Evolutionary conservation across 2,888 invertebrate genomes (phyloP).

Genomic region (Heteromurus nitidus): DNA sequence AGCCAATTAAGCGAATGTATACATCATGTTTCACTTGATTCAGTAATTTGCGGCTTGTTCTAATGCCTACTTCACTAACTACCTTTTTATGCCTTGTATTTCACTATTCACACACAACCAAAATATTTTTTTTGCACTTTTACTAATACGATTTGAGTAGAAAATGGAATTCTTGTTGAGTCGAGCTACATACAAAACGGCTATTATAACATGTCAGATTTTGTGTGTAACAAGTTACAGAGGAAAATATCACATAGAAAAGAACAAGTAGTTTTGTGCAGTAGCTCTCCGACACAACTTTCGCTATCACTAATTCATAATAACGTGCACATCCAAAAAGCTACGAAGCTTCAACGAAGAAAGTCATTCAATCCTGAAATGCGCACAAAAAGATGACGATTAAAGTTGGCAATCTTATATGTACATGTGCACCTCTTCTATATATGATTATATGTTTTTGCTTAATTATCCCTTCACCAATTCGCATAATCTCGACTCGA

Average conservation of each 20-base stretch:
- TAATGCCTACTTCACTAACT: not conserved
- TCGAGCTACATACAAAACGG: not conserved
- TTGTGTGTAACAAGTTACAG: conserved; percentile 24
- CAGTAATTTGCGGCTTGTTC: not conserved
- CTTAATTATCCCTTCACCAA: not conserved
- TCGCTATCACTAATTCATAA: conserved; percentile 44
- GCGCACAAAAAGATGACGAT: not conserved
- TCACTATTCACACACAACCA: not conserved
- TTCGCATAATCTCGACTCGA: not conserved
- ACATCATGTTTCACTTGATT: not conserved
- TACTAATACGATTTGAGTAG: not conserved
- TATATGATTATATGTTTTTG: not conserved
- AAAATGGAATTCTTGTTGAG: not conserved
- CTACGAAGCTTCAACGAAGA: conserved; percentile 5
- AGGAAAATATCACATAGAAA: not conserved
- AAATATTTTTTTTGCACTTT: not conserved
- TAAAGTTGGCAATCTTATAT: not conserved
- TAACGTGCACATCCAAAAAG: not conserved
- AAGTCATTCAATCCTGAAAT: conserved; percentile 5
- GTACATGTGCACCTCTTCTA: not conserved
- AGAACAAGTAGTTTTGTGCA: not conserved
- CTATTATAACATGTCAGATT: not conserved
- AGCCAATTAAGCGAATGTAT: not conserved
- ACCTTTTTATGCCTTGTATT: not conserved
- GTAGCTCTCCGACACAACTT: conserved; percentile 33